Evolutionary conservation across 2,888 invertebrate genomes (phyloP), one percentile per base, ranked within the genome.

Genomic region (Drosophila heteroneura): DNA sequence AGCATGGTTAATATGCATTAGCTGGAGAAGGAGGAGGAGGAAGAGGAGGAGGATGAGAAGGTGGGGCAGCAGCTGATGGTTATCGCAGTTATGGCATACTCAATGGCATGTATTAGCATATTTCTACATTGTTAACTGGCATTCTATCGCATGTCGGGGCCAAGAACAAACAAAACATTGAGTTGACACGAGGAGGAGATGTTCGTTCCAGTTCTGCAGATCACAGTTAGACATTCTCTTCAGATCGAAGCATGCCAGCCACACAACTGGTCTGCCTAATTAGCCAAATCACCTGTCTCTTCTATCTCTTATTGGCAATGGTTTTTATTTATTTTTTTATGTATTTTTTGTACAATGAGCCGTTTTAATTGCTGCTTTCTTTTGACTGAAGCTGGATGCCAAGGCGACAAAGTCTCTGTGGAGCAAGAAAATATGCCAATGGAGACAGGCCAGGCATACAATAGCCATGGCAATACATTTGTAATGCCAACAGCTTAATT

Each of bases 291-390:
- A 85, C 73, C 47, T 47, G 47, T 47, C 47, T 47, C 47, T 26
- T 47, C 47, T 26, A 26, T 26, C 72, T 72, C 67, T 57, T 60
- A 41, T 32, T 44, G 58, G 70, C 58, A 37, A 61, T 80, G 70
- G 72, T 54, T 80, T 69, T 47, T 22, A 41, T 41, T n/a, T 41
- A 10, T 41, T 10, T 41, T 10, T 41, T 41, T n/a, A 19, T 66
- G 44, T 35, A 41, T 56, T 54, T 60, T 59, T 60, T 53, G 22
- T 33, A 26, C 56, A 57, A 54, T 74, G 58, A 74, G 33, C 74
- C 89, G 89, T 85, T 90, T 90, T 88, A 90, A 85, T 88, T 79
- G 79, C 76, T 19, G 83, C 78, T 89, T 90, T 88, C 90, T 79
- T 90, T 83, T 37, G 73, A 66, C 70, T 66, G 54, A 28, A 39